These are phyloP conservation scores for Drosophila kohkoa DNA, from an alignment of 1,140 invertebrate species.

Conservation along the genomic window DNA sequence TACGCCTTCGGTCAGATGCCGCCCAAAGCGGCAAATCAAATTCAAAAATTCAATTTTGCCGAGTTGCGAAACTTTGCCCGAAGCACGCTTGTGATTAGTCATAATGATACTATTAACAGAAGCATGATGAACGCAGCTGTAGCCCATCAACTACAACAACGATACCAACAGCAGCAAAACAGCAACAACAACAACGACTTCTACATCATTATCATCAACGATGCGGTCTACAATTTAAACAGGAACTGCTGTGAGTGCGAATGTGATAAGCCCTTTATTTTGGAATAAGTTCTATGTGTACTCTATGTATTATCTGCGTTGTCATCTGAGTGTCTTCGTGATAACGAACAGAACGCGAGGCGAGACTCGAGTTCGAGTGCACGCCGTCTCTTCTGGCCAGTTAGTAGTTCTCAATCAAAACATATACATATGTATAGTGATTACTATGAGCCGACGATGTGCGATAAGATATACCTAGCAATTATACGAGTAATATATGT, in stretches of 20 bases:
- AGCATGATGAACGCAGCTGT: constrained; percentile 22
- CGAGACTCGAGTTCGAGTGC: constrained; percentile 17
- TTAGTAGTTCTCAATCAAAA: constrained; percentile 30
- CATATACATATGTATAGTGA: constrained; percentile 22
- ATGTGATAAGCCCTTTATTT: constrained; percentile 42
- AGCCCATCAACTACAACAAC: constrained; percentile 36
- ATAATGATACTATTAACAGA: constrained; percentile 5
- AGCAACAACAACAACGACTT: constrained; percentile 14
- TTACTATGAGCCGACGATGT: constrained; percentile 6
- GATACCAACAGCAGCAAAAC: constrained; percentile 21
- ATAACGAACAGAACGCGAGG: constrained; percentile 14
- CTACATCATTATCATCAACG: constrained; percentile 14
- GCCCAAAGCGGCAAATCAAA: constrained; percentile 38
- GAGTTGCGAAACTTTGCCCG: constrained; percentile 39
- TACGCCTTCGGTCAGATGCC: constrained; percentile 49
- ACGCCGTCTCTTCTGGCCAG: neutral
- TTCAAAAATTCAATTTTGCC: constrained; percentile 20
- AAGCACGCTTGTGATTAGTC: constrained; percentile 23
- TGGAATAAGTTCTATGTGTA: too few species aligned
- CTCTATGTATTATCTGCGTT: constrained; percentile 28
- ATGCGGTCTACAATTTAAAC: constrained; percentile 37
- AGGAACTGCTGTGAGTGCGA: constrained; percentile 71
- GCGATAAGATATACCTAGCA: constrained; percentile 45
- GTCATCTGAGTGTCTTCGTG: constrained; percentile 23
- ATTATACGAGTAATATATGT: constrained; percentile 14